Evolutionary conservation across 2,888 invertebrate species (phyloP), one percentile per base, ranked within the genome.

Genomic region (Falcaria lacertinaria): DNA sequence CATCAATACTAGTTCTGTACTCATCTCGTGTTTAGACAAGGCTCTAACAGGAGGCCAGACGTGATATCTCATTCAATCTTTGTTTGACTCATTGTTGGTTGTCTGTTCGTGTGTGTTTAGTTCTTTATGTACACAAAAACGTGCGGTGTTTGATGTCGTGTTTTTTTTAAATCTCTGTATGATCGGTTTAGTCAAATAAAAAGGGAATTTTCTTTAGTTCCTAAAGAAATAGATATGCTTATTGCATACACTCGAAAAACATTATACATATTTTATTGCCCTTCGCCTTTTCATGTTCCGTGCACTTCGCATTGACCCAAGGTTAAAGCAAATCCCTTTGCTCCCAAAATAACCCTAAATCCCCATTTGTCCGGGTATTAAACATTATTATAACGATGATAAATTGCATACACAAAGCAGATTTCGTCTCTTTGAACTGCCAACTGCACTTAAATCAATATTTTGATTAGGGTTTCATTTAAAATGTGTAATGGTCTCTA

Each of bases 11-110:
- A 42, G 48, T 44, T 48, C 43, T 34, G 7, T 28, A 41, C 39
- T 39, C 40, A 52, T 41, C 43, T 36, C 34, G 17, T 70, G 57
- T 70, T 70, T 66, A 48, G 28, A 57, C 52, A 60, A 50, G 46
- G 48, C 54, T 59, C 67, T 68, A 72, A 69, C 71, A 57, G 63
- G 48, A 56, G 54, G 53, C 44, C 43, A 39, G 50, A 63, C 58
- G 57, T 71, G 64, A 56, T 59, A 55, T 44, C 48, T 54, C 54
- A 47, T 45, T 50, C 44, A 33, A 44, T 47, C 42, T 59, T 55
- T 64, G 57, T 58, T 61, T 43, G 41, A 51, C 45, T 41, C 41
- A 36, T 39, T 47, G 42, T 45, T 2, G n/a, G n/a, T n/a, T 19
- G 19, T 19, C 19, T 28, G 11, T 28, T 11, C 11, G 28, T 28